Conservation (phyloP, 2,797 vertebrate genomes). For the Cygnus olor region DNA sequence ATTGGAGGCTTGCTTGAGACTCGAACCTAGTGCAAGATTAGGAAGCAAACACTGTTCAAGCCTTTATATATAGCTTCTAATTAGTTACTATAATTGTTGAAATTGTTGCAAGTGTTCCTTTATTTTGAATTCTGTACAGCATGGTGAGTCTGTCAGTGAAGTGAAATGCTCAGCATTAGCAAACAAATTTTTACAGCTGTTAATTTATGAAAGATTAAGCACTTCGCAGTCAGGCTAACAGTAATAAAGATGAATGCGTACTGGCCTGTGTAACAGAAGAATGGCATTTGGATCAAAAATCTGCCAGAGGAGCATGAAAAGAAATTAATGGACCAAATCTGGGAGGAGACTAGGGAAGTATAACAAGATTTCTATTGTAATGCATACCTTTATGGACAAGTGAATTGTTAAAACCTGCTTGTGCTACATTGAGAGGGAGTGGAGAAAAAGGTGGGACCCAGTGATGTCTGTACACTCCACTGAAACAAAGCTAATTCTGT, state of each 20-base stretch:
- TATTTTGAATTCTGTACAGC: fast-evolving
- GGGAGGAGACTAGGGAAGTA: not conserved
- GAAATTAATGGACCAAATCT: not conserved
- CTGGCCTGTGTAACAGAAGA: not conserved
- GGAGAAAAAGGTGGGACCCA: not conserved
- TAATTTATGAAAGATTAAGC: not conserved
- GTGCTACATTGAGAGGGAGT: not conserved
- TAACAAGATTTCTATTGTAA: not conserved
- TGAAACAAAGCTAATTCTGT: not conserved
- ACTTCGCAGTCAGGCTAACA: not conserved
- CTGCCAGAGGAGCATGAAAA: not conserved
- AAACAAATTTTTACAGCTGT: not conserved
- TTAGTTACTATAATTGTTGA: not conserved
- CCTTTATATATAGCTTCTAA: not conserved
- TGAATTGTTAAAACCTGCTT: not conserved
- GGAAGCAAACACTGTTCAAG: fast-evolving
- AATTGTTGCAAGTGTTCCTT: not conserved
- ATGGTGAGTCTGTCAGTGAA: not conserved
- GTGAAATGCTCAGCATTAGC: not conserved
- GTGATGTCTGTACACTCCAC: not conserved
- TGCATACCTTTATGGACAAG: not conserved
- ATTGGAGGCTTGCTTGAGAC: not conserved
- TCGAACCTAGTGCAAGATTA: not conserved
- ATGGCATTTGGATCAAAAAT: not conserved
- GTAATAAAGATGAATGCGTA: not conserved